Percentiles rank a stretch among this genome's conserved stretches.
phyloP scores from a whole-genome alignment of 2,888 invertebrate species.

The Orchestes rusci region DNA sequence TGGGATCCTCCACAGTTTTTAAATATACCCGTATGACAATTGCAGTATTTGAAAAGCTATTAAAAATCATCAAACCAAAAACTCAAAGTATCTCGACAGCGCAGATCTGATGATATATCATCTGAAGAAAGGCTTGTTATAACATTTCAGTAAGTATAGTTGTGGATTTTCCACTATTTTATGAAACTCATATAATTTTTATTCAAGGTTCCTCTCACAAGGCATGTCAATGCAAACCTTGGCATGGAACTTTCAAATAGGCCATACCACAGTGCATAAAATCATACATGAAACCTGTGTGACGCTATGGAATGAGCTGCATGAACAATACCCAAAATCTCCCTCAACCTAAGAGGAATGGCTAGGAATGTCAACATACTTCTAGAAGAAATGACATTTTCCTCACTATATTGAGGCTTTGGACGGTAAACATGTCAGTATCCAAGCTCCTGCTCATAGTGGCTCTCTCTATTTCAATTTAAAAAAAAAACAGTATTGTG shows the following conservation, averaged over 20 bases:
- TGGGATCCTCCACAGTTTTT: conserved; percentile 17
- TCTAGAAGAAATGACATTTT: conserved; percentile 25
- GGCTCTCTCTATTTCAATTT: too few species aligned
- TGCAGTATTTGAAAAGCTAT: conserved; percentile 18
- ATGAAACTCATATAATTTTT: too few species aligned
- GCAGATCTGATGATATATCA: conserved; percentile 15
- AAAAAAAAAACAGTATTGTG: conserved; percentile 35
- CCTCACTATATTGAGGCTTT: conserved; percentile 28
- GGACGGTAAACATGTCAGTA: conserved; percentile 23
- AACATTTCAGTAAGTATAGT: conserved; percentile 20
- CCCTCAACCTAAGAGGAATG: too few species aligned
- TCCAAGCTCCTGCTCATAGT: too few species aligned
- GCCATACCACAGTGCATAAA: conserved; percentile 26
- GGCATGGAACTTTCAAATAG: conserved; percentile 17
- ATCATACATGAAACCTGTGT: conserved; percentile 25
- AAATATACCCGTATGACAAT: conserved; percentile 19
- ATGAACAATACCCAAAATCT: conserved; percentile 15
- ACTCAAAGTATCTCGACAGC: conserved; percentile 11
- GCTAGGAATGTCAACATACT: conserved; percentile 27
- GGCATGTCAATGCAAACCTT: conserved; percentile 9
- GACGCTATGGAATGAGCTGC: conserved; percentile 17
- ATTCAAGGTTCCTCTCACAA: conserved; percentile 12
- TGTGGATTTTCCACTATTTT: background rate
- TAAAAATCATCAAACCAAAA: conserved; percentile 3
- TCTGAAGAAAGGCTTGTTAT: conserved; percentile 15